A percentile compares a stretch with the other conserved stretches of the same genome.
Conservation (phyloP, 2,888 invertebrate genomes). For the Limnephilus marmoratus region DNA sequence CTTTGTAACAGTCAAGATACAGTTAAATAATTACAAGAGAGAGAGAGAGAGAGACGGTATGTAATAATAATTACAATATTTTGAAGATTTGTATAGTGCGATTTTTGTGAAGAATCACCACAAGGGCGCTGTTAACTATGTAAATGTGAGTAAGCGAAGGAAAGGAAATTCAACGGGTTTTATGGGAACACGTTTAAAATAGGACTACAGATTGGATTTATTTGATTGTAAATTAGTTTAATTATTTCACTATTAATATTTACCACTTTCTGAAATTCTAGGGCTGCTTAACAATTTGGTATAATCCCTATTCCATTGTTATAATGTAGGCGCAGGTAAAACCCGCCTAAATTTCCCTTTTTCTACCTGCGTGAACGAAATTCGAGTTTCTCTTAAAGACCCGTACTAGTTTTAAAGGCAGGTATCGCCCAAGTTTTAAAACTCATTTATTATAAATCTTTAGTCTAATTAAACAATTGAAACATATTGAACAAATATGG, state of each 20-base stretch:
- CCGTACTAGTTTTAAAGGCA: no score
- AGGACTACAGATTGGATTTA: not conserved
- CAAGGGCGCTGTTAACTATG: no score
- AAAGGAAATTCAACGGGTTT: not conserved
- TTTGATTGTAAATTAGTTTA: not conserved
- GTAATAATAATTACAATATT: no score
- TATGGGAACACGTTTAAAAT: not conserved
- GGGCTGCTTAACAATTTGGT: not conserved
- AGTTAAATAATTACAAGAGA: no score
- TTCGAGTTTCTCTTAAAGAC: not conserved
- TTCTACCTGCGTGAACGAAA: not conserved
- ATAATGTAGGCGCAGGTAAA: not conserved
- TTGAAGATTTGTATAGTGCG: no score
- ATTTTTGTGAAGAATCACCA: no score
- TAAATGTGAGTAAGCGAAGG: not conserved
- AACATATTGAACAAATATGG: no score
- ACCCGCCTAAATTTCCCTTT: not conserved
- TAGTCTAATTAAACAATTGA: no score
- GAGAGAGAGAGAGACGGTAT: no score
- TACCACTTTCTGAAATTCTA: not conserved
- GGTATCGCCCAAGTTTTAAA: no score
- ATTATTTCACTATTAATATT: not conserved
- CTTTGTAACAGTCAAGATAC: no score
- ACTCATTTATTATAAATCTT: no score
- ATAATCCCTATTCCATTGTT: not conserved